Conservation (phyloP, 2,797 vertebrate genomes). For the Lophius americanus region DNA sequence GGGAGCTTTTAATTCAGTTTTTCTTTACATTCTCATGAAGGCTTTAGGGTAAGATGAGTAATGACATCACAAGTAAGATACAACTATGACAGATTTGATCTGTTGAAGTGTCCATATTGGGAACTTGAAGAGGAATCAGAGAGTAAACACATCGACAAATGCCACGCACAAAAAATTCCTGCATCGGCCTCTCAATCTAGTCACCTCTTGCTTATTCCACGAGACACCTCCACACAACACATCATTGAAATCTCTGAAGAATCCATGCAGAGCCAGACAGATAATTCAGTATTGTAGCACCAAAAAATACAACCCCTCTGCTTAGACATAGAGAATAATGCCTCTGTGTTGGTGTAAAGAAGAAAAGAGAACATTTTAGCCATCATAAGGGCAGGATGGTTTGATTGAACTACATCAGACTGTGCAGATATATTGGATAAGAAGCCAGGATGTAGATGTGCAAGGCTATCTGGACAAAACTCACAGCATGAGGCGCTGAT, state of each 20-base stretch:
- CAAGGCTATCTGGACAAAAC: neutral
- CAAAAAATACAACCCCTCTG: too few relatives aligned
- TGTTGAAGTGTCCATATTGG: neutral
- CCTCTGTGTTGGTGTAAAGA: too few relatives aligned
- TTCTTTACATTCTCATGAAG: neutral
- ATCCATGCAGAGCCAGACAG: too few relatives aligned
- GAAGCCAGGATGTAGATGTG: neutral
- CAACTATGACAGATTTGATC: neutral
- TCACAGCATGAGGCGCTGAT: conserved; percentile 10
- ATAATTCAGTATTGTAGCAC: too few relatives aligned
- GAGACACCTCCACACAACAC: neutral
- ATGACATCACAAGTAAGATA: neutral
- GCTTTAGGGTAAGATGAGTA: neutral
- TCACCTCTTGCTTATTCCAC: neutral
- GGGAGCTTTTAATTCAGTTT: conserved; percentile 5
- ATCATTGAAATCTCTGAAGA: too few relatives aligned
- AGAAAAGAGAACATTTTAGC: too few relatives aligned
- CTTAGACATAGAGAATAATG: too few relatives aligned
- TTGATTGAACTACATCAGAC: neutral
- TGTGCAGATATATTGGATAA: neutral
- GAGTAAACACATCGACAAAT: too few relatives aligned
- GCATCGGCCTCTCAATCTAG: neutral
- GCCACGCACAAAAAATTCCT: too few relatives aligned
- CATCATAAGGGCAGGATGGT: too few relatives aligned
- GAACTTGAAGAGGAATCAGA: too few relatives aligned